Percentiles rank a stretch among this genome's conserved stretches.
Evolutionary conservation across 2,888 invertebrate species (phyloP).

Genomic region (Scaptomyza caliginosa): DNA sequence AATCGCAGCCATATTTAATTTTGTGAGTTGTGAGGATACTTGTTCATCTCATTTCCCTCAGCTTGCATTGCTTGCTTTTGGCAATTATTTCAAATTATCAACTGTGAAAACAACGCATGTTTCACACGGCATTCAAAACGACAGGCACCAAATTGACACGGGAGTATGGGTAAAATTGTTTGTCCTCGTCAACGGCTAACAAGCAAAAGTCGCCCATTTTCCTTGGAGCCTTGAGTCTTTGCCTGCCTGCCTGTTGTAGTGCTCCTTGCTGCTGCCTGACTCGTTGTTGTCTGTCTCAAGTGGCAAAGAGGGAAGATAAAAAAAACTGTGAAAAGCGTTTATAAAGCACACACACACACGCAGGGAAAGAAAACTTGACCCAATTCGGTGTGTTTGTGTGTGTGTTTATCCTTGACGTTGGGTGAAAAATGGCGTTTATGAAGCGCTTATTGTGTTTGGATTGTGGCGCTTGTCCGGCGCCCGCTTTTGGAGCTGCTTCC

Average conservation of each 20-base stretch:
- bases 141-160: constrained; percentile 43
- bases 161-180: constrained; percentile 3
- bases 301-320: constrained; percentile 33
- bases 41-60: background rate
- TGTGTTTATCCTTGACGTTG: constrained; percentile 68
- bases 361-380: constrained; percentile 62
- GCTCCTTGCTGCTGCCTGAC: no score
- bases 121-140: constrained; percentile 52
- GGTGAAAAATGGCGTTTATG: constrained; percentile 78
- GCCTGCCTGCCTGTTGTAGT: constrained; percentile 15
- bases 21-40: background rate
- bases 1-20: background rate
- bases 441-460: constrained; percentile 78
- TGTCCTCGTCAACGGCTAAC: constrained; percentile 63
- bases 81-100: constrained; percentile 66
- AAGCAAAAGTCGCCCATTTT: constrained; percentile 46
- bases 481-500: constrained; percentile 61
- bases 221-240: constrained; percentile 16
- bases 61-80: constrained; percentile 19
- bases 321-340: constrained; percentile 65
- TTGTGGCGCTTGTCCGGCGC: constrained; percentile 57
- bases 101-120: constrained; percentile 59
- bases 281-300: constrained; percentile 70
- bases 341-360: constrained; percentile 40
- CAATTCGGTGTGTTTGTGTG: constrained; percentile 50